These are phyloP conservation scores for Trissolcus brochymenae DNA, from an alignment of 2,888 invertebrate genomes.

Conservation along the genomic window DNA sequence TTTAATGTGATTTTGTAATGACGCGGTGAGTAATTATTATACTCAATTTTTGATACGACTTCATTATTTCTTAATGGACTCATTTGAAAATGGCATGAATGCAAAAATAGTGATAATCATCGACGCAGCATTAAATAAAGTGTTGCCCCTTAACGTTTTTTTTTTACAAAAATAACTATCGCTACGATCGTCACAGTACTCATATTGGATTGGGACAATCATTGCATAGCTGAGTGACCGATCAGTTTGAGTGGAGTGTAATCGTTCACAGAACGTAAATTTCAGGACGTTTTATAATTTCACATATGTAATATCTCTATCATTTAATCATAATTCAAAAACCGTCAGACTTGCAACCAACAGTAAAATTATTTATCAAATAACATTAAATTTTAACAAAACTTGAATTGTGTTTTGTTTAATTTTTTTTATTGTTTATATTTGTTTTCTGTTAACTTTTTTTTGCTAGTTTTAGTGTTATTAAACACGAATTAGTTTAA, in stretches of 20 bases:
- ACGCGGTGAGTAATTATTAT: neutral
- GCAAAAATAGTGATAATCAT: conserved; percentile 66
- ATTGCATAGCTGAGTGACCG: conserved; percentile 72
- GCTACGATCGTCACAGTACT: conserved; percentile 40
- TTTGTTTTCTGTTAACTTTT: no score
- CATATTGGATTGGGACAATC: conserved; percentile 63
- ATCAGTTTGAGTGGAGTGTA: conserved; percentile 70
- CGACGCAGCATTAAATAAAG: conserved; percentile 69
- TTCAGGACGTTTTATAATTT: conserved; percentile 5
- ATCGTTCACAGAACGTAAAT: conserved; percentile 52
- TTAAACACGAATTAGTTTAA: no score
- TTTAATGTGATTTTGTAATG: no score
- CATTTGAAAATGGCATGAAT: conserved; percentile 59
- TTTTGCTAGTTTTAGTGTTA: no score
- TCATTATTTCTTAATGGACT: conserved; percentile 24
- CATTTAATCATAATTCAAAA: no score
- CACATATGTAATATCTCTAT: no score
- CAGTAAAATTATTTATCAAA: no score
- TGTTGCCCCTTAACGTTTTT: conserved; percentile 14
- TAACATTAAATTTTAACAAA: no score
- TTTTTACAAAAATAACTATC: conserved; percentile 31
- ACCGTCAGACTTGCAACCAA: no score
- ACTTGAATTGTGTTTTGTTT: no score
- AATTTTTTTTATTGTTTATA: no score
- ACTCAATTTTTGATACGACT: conserved; percentile 29